A percentile compares a stretch with the other conserved stretches of the same genome.
Evolutionary conservation across 2,113 vertebrate species (phyloP).

Genomic region (Zosterops borbonicus): DNA sequence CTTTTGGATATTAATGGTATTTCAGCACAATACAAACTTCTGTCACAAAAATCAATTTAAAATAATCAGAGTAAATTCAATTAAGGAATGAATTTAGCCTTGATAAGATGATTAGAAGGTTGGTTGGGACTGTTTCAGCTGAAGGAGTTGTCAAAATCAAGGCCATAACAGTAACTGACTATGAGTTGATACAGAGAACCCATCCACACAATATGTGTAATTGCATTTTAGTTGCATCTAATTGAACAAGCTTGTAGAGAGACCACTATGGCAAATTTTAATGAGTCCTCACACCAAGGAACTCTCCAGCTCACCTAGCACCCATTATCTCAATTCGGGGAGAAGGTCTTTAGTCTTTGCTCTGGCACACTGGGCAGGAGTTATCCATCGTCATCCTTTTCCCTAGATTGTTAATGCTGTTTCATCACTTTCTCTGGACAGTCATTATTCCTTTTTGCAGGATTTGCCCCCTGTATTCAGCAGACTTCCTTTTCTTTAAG

Average conservation of each 20-base stretch:
- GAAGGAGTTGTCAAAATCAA: neutral
- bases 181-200: neutral
- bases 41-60: neutral
- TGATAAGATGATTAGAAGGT: neutral
- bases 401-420: neutral
- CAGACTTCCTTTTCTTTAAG: neutral
- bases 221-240: neutral
- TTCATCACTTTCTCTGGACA: neutral
- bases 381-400: neutral
- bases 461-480: neutral
- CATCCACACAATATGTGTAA: neutral
- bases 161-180: neutral
- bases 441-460: neutral
- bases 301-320: neutral
- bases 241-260: neutral
- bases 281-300: neutral
- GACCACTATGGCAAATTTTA: neutral
- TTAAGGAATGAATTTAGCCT: neutral
- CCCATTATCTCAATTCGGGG: neutral
- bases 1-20: neutral
- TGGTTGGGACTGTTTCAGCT: neutral
- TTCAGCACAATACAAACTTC: neutral
- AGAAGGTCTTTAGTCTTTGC: neutral
- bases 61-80: neutral
- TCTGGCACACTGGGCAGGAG: neutral